These are phyloP conservation scores for Conchocele bisecta DNA, from an alignment of 2,888 invertebrate species.

Conservation along the genomic window DNA sequence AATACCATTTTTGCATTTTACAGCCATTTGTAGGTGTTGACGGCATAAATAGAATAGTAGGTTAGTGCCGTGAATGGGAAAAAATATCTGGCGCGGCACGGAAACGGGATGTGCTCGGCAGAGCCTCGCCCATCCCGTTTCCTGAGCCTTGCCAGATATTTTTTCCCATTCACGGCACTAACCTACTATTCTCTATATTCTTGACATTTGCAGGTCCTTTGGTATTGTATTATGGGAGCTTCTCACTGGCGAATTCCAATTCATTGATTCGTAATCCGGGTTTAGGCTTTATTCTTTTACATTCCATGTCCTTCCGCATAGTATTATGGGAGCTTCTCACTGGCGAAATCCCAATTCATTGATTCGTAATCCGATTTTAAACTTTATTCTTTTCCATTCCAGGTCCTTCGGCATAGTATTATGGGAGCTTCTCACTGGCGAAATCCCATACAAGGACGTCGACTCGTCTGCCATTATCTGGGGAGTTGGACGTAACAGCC, in stretches of 20 bases:
- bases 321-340: slow-evolving; percentile 99
- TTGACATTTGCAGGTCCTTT: slow-evolving; percentile 86
- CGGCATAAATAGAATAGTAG: too few relatives aligned
- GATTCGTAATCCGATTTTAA: neutral
- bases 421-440: slow-evolving; percentile 98
- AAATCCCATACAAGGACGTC: slow-evolving; percentile 95
- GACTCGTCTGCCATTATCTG: slow-evolving; percentile 99
- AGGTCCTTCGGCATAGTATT: slow-evolving; percentile 97
- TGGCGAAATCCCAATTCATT: slow-evolving; percentile 94
- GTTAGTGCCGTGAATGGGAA: too few relatives aligned
- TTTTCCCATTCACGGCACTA: too few relatives aligned
- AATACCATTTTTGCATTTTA: too few relatives aligned
- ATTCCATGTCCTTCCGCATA: slow-evolving; percentile 92
- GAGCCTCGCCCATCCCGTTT: too few relatives aligned
- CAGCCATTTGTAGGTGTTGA: too few relatives aligned
- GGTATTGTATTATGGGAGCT: slow-evolving; percentile 99
- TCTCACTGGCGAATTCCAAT: slow-evolving; percentile 96
- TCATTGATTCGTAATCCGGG: too few relatives aligned
- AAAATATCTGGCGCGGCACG: too few relatives aligned
- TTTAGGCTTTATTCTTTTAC: slow-evolving; percentile 6
- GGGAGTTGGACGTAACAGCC: slow-evolving; percentile 97
- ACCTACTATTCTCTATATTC: neutral
- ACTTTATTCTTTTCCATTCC: slow-evolving; percentile 26
- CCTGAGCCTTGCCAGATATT: too few relatives aligned
- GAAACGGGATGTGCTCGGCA: too few relatives aligned